Evolutionary conservation across 2,113 vertebrate genomes (phyloP), one percentile per base, ranked within the genome.

Genomic region (Marmota flaviventris): DNA sequence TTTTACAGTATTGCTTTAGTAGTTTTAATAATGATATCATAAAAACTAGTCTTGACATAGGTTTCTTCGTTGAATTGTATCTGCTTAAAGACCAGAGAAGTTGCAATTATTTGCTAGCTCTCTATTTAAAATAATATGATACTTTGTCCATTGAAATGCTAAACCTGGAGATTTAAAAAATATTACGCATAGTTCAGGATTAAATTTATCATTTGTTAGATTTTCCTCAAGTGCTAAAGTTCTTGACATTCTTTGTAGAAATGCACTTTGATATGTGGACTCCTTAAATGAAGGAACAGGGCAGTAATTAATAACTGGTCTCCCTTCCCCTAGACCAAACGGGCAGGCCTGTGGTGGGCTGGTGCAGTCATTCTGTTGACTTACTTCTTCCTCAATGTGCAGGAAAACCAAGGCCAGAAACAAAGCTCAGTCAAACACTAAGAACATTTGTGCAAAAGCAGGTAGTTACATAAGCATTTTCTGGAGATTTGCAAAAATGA

Each of bases 51-150:
- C 37, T 63, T 45, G 8, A 45, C 65, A 12, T 0, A 27, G 25
- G 14, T 79, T 93, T 95, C 73, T 93, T 93, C n/a, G n/a, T 56
- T 65, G 58, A 92, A 29, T 90, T 83, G 8, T 94, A 56, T 72
- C 34, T 94, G 32, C 45, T 88, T 93, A n/a, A n/a, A 91, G 70
- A 81, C 4, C 10, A 51, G 48, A 88, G 77, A 95, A 94, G 29
- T 27, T 48, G 56, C 9, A 70, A n/a, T 84, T 53, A 56, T 51
- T 93, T 94, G 79, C 5, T 29, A 79, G 14, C 25, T 91, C 32
- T 77, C 53, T n/a, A 69, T 77, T 75, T 65, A 91, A 92, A 73
- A 51, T 58, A 39, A 37, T 89, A 18, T 48, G 24, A 12, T 8
- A 89, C 4, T 56, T 93, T 95, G 48, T 76, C 72, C 70, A n/a